Evolutionary conservation across 2,888 invertebrate genomes (phyloP), one percentile per base, ranked within the genome.

Genomic region (Alcis repandata): DNA sequence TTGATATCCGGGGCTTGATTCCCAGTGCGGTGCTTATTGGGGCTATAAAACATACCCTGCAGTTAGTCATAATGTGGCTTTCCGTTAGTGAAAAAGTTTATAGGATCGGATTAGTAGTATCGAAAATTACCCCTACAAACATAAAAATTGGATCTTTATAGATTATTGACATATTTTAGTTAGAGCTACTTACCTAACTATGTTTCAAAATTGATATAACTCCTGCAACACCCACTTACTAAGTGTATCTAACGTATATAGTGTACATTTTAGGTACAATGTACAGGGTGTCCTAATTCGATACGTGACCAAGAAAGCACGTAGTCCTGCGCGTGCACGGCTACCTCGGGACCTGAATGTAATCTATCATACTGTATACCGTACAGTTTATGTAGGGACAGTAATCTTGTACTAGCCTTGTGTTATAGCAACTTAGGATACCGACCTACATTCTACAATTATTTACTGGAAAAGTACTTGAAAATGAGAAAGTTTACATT

Each of bases 291-390:
- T 27, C 13, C 62, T 62, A 62, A 67, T 63, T 62, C 51, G 54
- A 59, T 59, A 67, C 67, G 67, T 67, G 67, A 67, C 54, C 54
- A 45, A 64, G 54, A 2, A 8, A 15, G 59, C 63, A 64, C 59
- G 63, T 59, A 52, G 33, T 3, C 9, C 32, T 15, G 20, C 49
- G 20, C 46, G 20, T 46, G 58, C 41, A 22, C 43, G 48, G 17
- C 27, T 49, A 17, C 48, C 43, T 22, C 51, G 49, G 15, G 33
- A 43, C 46, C 48, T 49, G 41, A 41, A 40, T 63, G 33, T 40
- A 13, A 27, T 63, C 36, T 52, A 17, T 22, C 49, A 54, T 54
- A n/a, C n/a, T n/a, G n/a, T 43, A 54, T 32, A n/a, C 27, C 43
- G 54, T 54, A 54, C 9, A 22, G 13, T 22, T 22, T 46, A 20